phyloP scores from a whole-genome alignment of 1,140 invertebrate species.

The Papilio dardanus region DNA sequence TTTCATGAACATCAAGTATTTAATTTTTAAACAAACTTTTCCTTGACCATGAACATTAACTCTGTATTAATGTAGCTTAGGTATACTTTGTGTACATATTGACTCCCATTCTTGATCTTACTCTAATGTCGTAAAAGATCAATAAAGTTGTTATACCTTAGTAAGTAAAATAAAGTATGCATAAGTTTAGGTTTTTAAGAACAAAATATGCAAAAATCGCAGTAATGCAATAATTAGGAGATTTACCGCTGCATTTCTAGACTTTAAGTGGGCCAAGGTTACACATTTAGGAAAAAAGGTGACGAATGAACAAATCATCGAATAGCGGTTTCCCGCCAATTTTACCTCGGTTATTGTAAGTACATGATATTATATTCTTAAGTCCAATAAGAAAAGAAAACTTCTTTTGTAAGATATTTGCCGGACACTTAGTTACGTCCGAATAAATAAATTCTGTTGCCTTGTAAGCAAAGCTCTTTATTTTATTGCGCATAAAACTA shows the following conservation, averaged over 20 bases:
- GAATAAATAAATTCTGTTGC: constrained; percentile 27
- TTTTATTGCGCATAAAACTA: constrained; percentile 32
- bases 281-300: too few species aligned
- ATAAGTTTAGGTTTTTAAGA: background rate
- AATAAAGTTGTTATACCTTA: background rate
- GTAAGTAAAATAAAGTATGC: background rate
- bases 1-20: background rate
- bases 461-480: constrained; percentile 15
- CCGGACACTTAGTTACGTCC: constrained; percentile 12
- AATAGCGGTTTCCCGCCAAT: background rate
- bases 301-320: background rate
- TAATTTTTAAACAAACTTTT: constrained; percentile 5
- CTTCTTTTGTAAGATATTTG: background rate
- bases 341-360: background rate
- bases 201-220: background rate
- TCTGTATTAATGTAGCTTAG: background rate
- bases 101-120: background rate
- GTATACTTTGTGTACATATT: background rate
- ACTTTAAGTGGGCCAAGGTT: too few species aligned
- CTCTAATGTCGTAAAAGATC: background rate
- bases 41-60: background rate
- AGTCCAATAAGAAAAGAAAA: too few species aligned
- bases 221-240: background rate
- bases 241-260: background rate
- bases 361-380: too few species aligned